These are phyloP conservation scores for Delichon dasypus DNA, from an alignment of 2,797 vertebrate genomes.

Conservation along the genomic window DNA sequence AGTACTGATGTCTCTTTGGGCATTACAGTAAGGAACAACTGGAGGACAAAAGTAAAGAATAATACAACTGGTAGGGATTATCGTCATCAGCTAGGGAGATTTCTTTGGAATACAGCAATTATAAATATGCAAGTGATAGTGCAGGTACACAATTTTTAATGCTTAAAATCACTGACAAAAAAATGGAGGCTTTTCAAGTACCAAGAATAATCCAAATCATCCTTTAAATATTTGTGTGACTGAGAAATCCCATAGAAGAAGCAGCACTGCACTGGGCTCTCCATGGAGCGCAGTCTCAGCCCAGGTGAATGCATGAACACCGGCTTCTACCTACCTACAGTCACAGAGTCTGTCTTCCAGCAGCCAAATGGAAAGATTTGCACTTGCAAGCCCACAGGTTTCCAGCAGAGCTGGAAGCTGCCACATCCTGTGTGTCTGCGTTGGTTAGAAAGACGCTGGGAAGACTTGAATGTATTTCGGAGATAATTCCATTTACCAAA, in stretches of 20 bases:
- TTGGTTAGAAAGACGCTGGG: background rate
- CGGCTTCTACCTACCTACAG: background rate
- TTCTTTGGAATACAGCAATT: background rate
- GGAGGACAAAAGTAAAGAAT: conserved; percentile 39
- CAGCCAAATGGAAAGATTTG: background rate
- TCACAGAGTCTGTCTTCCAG: background rate
- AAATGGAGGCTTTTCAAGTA: conserved; percentile 23
- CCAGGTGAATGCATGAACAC: background rate
- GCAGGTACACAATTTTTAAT: background rate
- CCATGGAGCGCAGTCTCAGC: background rate
- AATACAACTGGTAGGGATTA: conserved; percentile 37
- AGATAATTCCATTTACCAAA: background rate
- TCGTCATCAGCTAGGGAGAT: background rate
- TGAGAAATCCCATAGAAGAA: background rate
- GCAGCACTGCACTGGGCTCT: background rate
- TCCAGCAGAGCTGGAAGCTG: background rate
- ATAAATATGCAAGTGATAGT: background rate
- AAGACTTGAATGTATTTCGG: background rate
- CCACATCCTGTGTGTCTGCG: background rate
- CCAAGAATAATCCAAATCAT: background rate
- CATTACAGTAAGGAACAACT: background rate
- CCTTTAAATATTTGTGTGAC: background rate
- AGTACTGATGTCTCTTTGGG: background rate
- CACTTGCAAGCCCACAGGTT: background rate
- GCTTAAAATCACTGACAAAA: conserved; percentile 26